Base-by-base conservation (phyloP, 2,797 vertebrate genomes). In the Melanotaenia boesemani region DNA sequence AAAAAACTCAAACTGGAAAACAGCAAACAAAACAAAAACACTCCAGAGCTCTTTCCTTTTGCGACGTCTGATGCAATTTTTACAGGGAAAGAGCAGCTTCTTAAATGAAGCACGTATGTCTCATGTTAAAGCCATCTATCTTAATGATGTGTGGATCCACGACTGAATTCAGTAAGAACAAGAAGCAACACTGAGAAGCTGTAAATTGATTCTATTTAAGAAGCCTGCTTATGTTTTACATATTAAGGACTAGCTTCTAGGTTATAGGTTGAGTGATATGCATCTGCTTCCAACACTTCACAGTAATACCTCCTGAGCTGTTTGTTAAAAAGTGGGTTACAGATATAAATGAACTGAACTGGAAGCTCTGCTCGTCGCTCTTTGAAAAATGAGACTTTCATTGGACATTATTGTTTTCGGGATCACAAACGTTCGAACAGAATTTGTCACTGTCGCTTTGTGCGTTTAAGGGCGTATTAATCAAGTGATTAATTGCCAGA, bases 391-490 rank as follows among this genome's bases (percentile, higher is more conserved):
- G 92, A 93, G 92, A 90, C 84, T 90, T 89, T 92, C 89, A 90
- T 91, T 92, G 92, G 89, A 92, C 93, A 92, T 94, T 94, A 94
- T 94, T 92, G 93, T 93, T 93, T 94, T 90, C 79, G 86, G 88
- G 93, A 94, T 94, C 89, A 87, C 86, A 85, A 92, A 90, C 77
- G 90, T 88, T 88, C 84, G 85, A 91, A 92, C 83, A 76, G 86
- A 90, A 94, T 94, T 91, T 91, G 92, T 94, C 93, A 92, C 92
- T 93, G 94, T 93, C 97, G 96, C 95, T 95, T 96, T 96, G 96
- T 97, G 96, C 94, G 93, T 97, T 96, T 97, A 96, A 97, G 96
- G 95, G 94, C 96, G 82, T 97, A 97, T 98, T 97, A 97, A 99
- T 98, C 96, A 98, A 97, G 96, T 97, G 97, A 99, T 97, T 97